Conservation (phyloP, 2,113 vertebrate genomes). For the Psophia crepitans region DNA sequence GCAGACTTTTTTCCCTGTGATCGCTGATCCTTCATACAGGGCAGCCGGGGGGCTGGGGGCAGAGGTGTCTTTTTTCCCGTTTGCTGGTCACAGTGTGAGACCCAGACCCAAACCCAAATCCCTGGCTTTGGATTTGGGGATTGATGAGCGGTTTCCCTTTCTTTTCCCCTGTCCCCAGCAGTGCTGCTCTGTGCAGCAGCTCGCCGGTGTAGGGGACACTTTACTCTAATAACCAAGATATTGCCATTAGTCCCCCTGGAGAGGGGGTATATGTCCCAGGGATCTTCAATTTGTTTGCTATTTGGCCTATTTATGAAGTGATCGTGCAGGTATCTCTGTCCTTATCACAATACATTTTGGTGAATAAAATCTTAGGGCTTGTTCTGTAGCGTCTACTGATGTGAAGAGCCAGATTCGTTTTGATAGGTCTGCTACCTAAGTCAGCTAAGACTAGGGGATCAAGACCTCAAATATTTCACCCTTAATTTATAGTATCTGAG, state of each 20-base stretch:
- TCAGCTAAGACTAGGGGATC: conserved; percentile 18
- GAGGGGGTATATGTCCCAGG: not conserved
- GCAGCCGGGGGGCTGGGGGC: not conserved
- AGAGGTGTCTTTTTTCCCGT: not conserved
- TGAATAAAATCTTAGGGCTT: not conserved
- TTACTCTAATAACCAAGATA: not conserved
- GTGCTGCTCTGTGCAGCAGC: not conserved
- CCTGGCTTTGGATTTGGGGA: not conserved
- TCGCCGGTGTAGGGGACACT: not conserved
- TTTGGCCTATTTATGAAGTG: not conserved
- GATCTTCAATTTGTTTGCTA: not conserved
- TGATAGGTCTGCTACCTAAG: not conserved
- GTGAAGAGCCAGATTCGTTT: not conserved
- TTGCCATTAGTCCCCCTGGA: not conserved
- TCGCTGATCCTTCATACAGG: not conserved
- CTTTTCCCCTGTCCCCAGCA: fast-evolving
- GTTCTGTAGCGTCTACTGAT: not conserved
- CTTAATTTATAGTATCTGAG: conserved; percentile 35
- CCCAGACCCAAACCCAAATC: not conserved
- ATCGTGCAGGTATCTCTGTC: not conserved
- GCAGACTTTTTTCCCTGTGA: no score
- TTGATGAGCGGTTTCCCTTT: fast-evolving
- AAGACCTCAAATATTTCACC: conserved; percentile 49
- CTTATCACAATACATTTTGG: not conserved
- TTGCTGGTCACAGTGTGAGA: not conserved